phyloP scores from a whole-genome alignment of 2,888 invertebrate species.

The Dysmachus trigonus region DNA sequence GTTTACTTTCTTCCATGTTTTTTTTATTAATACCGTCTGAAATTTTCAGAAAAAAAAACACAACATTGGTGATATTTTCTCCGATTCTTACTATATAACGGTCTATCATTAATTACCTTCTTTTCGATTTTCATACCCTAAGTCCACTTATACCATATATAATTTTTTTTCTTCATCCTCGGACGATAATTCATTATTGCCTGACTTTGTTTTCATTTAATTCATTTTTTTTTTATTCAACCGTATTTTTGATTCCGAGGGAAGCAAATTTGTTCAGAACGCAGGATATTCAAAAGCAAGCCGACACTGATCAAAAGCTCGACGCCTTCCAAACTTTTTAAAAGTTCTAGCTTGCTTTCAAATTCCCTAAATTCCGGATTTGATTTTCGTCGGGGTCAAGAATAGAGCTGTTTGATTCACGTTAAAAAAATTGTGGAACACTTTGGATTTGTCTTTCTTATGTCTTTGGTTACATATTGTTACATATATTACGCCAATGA shows the following conservation, averaged over 20 bases:
- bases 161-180: neutral
- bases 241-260: too few relatives aligned
- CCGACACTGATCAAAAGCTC: too few relatives aligned
- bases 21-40: neutral
- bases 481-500: neutral
- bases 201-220: neutral
- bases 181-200: slow-evolving; percentile 34
- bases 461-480: neutral
- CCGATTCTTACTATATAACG: neutral
- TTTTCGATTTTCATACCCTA: neutral
- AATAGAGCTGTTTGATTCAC: too few relatives aligned
- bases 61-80: slow-evolving; percentile 5
- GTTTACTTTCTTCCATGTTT: slow-evolving; percentile 18
- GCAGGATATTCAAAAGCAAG: too few relatives aligned
- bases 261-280: too few relatives aligned
- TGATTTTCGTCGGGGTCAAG: too few relatives aligned
- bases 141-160: neutral
- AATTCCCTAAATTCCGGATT: too few relatives aligned
- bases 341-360: too few relatives aligned
- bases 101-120: neutral
- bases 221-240: neutral
- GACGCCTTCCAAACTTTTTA: too few relatives aligned
- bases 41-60: neutral
- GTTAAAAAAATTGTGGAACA: neutral
- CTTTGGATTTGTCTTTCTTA: neutral